Conservation (phyloP, 2,797 vertebrate species). For the Atherinosoma microstoma region DNA sequence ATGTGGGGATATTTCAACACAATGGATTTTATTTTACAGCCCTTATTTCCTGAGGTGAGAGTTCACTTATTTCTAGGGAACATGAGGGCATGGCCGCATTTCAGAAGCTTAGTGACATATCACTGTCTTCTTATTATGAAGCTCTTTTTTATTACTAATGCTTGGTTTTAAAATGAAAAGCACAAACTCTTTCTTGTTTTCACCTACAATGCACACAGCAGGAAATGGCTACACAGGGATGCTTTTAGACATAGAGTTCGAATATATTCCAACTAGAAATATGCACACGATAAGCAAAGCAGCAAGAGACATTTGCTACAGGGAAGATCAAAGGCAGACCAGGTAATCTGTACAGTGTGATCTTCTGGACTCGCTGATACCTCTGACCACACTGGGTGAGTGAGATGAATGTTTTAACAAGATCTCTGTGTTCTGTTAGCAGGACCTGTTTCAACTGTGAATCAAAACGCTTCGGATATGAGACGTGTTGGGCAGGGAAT, state of each 20-base stretch:
- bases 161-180: constrained; percentile 45
- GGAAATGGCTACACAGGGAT: constrained; percentile 29
- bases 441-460: constrained; percentile 71
- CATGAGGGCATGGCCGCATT: constrained; percentile 20
- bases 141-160: constrained; percentile 27
- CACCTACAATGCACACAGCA: constrained; percentile 46
- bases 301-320: constrained; percentile 58
- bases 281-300: constrained; percentile 61
- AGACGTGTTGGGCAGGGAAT: constrained; percentile 67
- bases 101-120: constrained; percentile 39
- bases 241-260: constrained; percentile 34
- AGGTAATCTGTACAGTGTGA: constrained; percentile 71
- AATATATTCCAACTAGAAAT: constrained; percentile 61
- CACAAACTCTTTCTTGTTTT: constrained; percentile 28
- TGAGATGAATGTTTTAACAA: constrained; percentile 73
- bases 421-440: constrained; percentile 70
- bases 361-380: constrained; percentile 66
- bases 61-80: constrained; percentile 52
- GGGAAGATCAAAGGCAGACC: constrained; percentile 67
- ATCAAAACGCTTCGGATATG: constrained; percentile 77
- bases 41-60: constrained; percentile 54
- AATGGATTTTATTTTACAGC: constrained; percentile 55
- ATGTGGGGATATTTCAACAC: constrained; percentile 62
- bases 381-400: constrained; percentile 62
- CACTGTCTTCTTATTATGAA: constrained; percentile 21